phyloP scores from a whole-genome alignment of 2,113 vertebrate genomes.

The Sinocyclocheilus grahami region DNA sequence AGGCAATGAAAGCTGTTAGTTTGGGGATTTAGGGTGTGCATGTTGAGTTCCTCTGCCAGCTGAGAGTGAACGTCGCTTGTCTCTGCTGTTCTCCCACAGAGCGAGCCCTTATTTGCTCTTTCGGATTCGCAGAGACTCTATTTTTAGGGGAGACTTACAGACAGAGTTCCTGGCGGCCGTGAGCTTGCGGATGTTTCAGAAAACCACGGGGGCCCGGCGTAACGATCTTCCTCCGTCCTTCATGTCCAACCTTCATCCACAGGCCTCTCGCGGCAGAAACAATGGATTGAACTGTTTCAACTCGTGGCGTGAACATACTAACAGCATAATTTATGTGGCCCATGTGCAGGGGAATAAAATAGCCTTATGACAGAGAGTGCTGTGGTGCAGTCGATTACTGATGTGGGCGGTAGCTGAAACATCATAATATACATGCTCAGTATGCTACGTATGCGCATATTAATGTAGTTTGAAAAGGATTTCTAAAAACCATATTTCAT shows the following conservation, averaged over 20 bases:
- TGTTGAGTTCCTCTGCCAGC: neutral
- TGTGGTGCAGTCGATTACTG: neutral
- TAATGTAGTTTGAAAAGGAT: neutral
- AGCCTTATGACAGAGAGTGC: neutral
- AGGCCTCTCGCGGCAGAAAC: neutral
- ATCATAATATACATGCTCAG: neutral
- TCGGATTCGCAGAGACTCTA: neutral
- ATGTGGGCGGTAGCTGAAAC: neutral
- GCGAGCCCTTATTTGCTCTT: constrained; percentile 10
- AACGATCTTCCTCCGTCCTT: constrained; percentile 25
- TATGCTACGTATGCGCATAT: no score
- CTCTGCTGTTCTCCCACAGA: neutral
- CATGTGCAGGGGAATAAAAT: neutral
- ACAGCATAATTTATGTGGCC: constrained; percentile 7
- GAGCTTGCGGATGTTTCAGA: neutral
- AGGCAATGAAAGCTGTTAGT: neutral
- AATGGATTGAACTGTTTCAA: constrained; percentile 2
- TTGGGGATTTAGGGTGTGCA: neutral
- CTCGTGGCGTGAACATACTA: neutral
- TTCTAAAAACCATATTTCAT: neutral
- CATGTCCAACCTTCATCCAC: constrained; percentile 1
- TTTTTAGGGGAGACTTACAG: constrained; percentile 20
- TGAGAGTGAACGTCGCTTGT: neutral
- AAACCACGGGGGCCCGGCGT: neutral
- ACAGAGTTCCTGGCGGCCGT: neutral